phyloP scores from a whole-genome alignment of 2,888 invertebrate species.

The Patella ulyssiponensis region DNA sequence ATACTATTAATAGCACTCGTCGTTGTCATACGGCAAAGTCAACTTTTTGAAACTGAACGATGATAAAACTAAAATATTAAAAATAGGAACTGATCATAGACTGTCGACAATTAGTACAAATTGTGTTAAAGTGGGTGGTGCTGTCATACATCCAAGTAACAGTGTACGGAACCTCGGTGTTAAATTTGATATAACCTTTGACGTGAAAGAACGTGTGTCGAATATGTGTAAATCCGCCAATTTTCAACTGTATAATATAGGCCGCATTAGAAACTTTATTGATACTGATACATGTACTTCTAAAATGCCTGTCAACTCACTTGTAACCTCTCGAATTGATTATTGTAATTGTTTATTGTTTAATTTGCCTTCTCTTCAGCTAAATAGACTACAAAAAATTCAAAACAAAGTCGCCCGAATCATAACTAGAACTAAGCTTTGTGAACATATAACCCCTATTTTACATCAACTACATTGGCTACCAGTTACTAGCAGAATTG shows the following conservation, averaged over 20 bases:
- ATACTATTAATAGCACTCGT: too few relatives aligned
- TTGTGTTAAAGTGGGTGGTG: neutral
- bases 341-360: constrained; percentile 12
- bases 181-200: constrained; percentile 5
- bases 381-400: constrained; percentile 13
- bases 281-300: neutral
- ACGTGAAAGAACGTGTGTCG: neutral
- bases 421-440: constrained; percentile 3
- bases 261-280: constrained; percentile 8
- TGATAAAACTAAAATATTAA: neutral
- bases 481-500: neutral
- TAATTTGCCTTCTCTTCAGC: neutral
- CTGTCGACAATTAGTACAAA: neutral
- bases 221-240: constrained; percentile 4
- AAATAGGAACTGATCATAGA: neutral
- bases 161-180: constrained; percentile 13
- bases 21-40: too few relatives aligned
- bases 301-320: neutral
- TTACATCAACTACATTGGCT: constrained; percentile 15
- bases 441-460: constrained; percentile 3
- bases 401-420: constrained; percentile 17
- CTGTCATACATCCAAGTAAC: neutral
- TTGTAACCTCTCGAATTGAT: constrained; percentile 6
- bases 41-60: constrained; percentile 6
- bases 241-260: constrained; percentile 13